These are phyloP conservation scores for Polymixis flavicincta DNA, from an alignment of 2,888 invertebrate genomes.

Conservation along the genomic window DNA sequence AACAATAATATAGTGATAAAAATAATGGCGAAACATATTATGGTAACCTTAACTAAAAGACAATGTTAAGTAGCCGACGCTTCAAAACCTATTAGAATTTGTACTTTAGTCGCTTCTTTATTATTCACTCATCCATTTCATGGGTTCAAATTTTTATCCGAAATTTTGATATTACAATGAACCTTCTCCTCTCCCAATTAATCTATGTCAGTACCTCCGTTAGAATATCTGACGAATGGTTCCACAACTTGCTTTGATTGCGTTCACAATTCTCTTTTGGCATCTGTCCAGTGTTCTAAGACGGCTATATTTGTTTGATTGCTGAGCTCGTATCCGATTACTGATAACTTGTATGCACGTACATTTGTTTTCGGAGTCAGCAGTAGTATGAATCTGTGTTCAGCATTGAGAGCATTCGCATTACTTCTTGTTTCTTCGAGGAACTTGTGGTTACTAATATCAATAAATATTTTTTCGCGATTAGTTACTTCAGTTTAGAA, in stretches of 20 bases:
- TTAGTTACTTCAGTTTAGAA: not conserved
- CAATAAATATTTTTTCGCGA: not conserved
- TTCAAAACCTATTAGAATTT: not conserved
- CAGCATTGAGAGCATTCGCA: not conserved
- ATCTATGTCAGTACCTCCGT: constrained; percentile 49
- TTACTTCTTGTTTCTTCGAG: not conserved
- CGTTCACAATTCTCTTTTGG: constrained; percentile 55
- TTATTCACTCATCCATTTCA: not conserved
- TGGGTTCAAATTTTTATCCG: not conserved
- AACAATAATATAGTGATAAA: too few species aligned
- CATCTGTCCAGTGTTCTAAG: constrained; percentile 56
- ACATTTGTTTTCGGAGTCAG: constrained; percentile 5
- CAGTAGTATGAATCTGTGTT: constrained; percentile 7
- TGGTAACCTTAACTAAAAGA: not conserved
- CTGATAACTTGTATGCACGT: constrained; percentile 56
- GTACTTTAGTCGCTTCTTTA: not conserved
- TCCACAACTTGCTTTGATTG: constrained; percentile 64
- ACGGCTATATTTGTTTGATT: constrained; percentile 54
- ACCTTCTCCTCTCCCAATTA: constrained; percentile 42
- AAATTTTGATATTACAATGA: constrained; percentile 5
- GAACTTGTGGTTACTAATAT: not conserved
- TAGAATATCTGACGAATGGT: constrained; percentile 68
- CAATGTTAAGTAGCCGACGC: not conserved
- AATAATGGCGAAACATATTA: not conserved
- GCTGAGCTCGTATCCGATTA: constrained; percentile 50